phyloP scores from a whole-genome alignment of 2,113 vertebrate species.

The Psittacus erithacus region DNA sequence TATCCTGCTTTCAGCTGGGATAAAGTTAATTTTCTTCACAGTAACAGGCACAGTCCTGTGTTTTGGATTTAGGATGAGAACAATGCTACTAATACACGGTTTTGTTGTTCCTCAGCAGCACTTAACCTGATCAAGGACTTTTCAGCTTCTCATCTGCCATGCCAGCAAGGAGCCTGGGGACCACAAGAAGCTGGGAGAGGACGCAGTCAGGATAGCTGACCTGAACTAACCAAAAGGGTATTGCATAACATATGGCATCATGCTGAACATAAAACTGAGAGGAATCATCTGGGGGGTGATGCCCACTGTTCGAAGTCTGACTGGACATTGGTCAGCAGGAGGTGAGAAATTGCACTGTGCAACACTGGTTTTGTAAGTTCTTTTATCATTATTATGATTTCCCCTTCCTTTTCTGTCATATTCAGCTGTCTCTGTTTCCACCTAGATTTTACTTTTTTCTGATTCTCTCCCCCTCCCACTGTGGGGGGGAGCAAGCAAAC shows the following conservation, averaged over 20 bases:
- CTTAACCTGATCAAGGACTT: not conserved
- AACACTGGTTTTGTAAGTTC: not conserved
- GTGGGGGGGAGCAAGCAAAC: not conserved
- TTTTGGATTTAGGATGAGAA: not conserved
- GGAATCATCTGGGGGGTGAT: not conserved
- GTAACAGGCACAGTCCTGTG: not conserved
- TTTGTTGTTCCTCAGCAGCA: not conserved
- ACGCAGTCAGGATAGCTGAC: not conserved
- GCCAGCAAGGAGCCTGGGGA: not conserved
- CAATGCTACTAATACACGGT: not conserved
- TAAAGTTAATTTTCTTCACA: not conserved
- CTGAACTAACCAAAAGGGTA: not conserved
- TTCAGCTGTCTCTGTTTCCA: not conserved
- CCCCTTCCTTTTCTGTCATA: not conserved
- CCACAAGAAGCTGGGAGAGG: not conserved
- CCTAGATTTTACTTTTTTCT: not conserved
- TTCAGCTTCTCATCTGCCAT: not conserved
- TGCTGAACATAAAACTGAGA: not conserved
- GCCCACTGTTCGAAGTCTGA: not conserved
- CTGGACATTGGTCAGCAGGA: not conserved
- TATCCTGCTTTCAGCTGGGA: not conserved
- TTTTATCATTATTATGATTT: not conserved
- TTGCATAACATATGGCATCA: not conserved
- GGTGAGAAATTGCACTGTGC: fast-evolving
- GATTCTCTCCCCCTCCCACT: not conserved